These are phyloP conservation scores for Drosophila suboccidentalis DNA, from an alignment of 2,888 invertebrate species.

Conservation along the genomic window DNA sequence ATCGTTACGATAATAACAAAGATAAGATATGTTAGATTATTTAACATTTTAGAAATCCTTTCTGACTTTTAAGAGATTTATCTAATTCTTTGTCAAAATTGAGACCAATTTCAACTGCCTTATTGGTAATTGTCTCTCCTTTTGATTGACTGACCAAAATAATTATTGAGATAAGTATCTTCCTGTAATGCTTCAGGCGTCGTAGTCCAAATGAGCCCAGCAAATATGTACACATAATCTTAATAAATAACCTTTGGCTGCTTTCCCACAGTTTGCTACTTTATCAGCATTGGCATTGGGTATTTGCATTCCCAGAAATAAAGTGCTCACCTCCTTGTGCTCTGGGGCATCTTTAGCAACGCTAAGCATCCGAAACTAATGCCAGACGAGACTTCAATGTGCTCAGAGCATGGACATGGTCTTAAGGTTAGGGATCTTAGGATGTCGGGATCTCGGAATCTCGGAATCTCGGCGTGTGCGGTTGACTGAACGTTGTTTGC, in stretches of 20 bases:
- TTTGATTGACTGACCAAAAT: neutral
- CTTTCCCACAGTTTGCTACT: constrained; percentile 41
- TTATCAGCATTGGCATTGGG: constrained; percentile 28
- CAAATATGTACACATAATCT: constrained; percentile 13
- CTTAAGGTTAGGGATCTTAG: constrained; percentile 1
- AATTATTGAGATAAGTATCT: neutral
- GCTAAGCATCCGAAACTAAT: constrained; percentile 72
- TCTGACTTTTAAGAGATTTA: neutral
- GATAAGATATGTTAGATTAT: neutral
- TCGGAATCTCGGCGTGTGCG: constrained; percentile 70
- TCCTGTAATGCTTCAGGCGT: constrained; percentile 1
- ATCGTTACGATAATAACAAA: neutral
- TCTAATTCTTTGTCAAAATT: neutral
- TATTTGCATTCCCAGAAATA: constrained; percentile 42
- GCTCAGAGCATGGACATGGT: constrained; percentile 21
- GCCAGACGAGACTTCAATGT: constrained; percentile 34
- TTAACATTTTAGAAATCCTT: neutral
- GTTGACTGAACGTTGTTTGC: constrained; percentile 54
- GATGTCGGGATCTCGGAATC: neutral
- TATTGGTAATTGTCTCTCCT: neutral
- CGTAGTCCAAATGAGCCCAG: neutral
- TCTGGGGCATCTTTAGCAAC: constrained; percentile 46
- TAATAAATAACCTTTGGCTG: constrained; percentile 7
- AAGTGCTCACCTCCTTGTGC: constrained; percentile 17
- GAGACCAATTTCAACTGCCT: neutral